Evolutionary conservation across 2,113 vertebrate species (phyloP), one percentile per base, ranked within the genome.

Genomic region (Martes martes): DNA sequence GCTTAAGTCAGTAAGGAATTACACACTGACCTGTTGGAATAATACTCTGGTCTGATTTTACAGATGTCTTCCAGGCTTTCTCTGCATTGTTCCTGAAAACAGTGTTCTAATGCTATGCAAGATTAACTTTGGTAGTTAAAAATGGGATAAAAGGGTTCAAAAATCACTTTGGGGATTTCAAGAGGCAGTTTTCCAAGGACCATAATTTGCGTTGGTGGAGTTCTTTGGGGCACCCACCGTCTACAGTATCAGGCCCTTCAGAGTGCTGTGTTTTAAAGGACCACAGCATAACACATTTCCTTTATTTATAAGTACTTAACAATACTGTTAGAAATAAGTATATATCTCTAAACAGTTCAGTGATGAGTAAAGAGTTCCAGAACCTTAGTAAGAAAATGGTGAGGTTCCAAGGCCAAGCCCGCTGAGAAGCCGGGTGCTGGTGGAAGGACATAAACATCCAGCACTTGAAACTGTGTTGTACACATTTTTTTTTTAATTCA

Each of bases 221-320:
- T 13, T 16, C 42, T 76, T 55, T 57, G 63, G 24, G 28, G 31
- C 5, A n/a, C 14, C 18, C 5, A n/a, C 14, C 18, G 1, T 31
- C 18, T 78, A 2, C 16, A 45, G 15, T 33, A 6, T 59, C 15
- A 0, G 18, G 7, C 31, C 16, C 26, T 80, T 59, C 8, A 0
- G 42, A 28, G 23, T 45, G 24, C 78, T 23, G 7, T 63, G 61
- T 63, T 73, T 71, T 67, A 24, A 80, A 69, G 67, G 33, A 13
- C 18, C 9, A 3, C 57, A 98, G 98, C 96, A 98, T 42, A 52
- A 74, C 31, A 31, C 8, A 4, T 55, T 73, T 61, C 28, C 67
- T 89, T 52, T 31, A 47, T 78, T 85, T 97, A 21, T 69, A n/a
- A 76, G 67, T 47, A 47, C 52, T 84, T 95, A 73, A 11, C 52